Evolutionary conservation across 2,113 vertebrate species (phyloP).

Genomic region (Macaca fascicularis): T2T-MFA8v1.1 NC_088395.1:158640501-158641000

Average conservation of each 20-base stretch:
- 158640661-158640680: slow-evolving; percentile 16
- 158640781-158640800: neutral
- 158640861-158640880: slow-evolving; percentile 50
- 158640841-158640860: slow-evolving; percentile 17
- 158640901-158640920: slow-evolving; percentile 51
- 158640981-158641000: slow-evolving; percentile 68
- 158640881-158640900: slow-evolving; percentile 32
- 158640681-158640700: neutral
- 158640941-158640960: slow-evolving; percentile 63
- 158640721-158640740: neutral
- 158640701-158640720: neutral
- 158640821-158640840: neutral
- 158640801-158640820: neutral
- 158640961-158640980: slow-evolving; percentile 61
- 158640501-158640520: neutral
- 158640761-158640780: neutral
- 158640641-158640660: neutral
- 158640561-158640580: neutral
- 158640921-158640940: slow-evolving; percentile 55
- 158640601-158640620: neutral
- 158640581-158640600: neutral
- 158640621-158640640: neutral
- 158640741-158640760: neutral
- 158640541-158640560: neutral
- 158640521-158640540: neutral